These are phyloP conservation scores for Mylabris sibirica DNA, from an alignment of 2,888 invertebrate genomes.

Conservation along the genomic window DNA sequence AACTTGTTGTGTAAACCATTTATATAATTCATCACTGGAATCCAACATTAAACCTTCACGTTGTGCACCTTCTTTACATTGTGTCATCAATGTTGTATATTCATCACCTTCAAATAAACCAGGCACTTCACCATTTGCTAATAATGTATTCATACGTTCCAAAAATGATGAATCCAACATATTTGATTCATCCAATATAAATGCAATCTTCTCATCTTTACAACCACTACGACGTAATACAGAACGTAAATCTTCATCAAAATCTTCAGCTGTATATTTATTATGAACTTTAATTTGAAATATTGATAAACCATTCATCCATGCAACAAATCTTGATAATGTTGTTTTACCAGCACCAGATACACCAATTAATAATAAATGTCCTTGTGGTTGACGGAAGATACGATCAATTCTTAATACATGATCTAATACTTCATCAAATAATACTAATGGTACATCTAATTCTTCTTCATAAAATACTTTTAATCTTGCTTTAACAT, in stretches of 20 bases:
- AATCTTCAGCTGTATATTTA: conserved; percentile 98
- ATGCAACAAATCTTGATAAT: conserved; percentile 97
- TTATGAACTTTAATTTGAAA: conserved; percentile 99
- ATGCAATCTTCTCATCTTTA: conserved; percentile 98
- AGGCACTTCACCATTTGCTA: conserved; percentile 98
- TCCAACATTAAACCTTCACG: conserved; percentile 98
- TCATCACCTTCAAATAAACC: conserved; percentile 97
- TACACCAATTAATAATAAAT: conserved; percentile 95
- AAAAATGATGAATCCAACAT: conserved; percentile 98
- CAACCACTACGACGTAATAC: conserved; percentile 87
- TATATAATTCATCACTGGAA: conserved; percentile 97
- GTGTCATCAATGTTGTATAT: conserved; percentile 98
- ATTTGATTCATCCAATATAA: conserved; percentile 99
- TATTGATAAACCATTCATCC: conserved; percentile 99
- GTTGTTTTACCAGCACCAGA: conserved; percentile 99
- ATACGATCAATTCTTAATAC: conserved; percentile 98
- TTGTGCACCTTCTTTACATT: conserved; percentile 99
- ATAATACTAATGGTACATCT: conserved; percentile 96
- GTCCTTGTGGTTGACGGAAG: conserved; percentile 98
- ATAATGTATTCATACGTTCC: conserved; percentile 97
- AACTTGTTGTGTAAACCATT: conserved; percentile 99
- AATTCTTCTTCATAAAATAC: conserved; percentile 99
- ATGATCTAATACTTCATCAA: conserved; percentile 99
- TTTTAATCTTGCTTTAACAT: conserved; percentile 95
- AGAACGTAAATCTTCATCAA: conserved; percentile 96